Evolutionary conservation across 2,888 invertebrate genomes (phyloP), one percentile per base, ranked within the genome.

Genomic region (Brachyptera risi): DNA sequence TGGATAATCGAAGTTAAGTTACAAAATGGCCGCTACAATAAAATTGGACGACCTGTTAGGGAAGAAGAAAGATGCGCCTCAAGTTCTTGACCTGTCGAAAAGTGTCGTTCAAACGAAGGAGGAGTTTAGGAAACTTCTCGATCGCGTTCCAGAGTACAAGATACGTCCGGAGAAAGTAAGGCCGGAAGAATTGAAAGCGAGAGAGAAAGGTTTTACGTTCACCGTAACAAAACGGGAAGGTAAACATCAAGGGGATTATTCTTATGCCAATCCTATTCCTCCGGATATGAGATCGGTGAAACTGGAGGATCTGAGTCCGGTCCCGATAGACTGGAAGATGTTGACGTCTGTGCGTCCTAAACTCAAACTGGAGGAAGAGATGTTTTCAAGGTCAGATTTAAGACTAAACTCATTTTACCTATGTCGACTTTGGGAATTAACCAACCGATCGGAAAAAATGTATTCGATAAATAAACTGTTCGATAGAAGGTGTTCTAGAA

Each of bases 241-340:
- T 64, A 83, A 83, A 67, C 81, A 78, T 1, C 80, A 84, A 68
- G 83, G 81, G 67, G 78, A 83, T 68, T 85, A 83, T 49, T 78
- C 80, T 2, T 85, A 85, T 68, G 84, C 85, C 68, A 87, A 94
- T 75, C 93, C 94, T 0, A 79, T 92, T 65, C 93, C 94, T 1
- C 78, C 80, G 0, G 92, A 92, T 73, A 92, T 94, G 93, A 82
- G 80, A 68, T 79, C 80, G 9, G 78, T 90, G 42, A 84, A 86
- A 70, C 80, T 91, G 68, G 83, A 84, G 51, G 93, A 94, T 69
- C 77, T 94, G 54, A 90, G 90, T 69, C 81, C 86, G 9, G 92
- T 94, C 17, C 86, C 90, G 37, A 95, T 95, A 64, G 92, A 92
- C 72, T 95, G 94, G 94, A 85, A 89, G 74, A 94, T 95, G 94